These are phyloP conservation scores for Potorous gilbertii DNA, from an alignment of 2,797 vertebrate genomes.

Conservation along the genomic window DNA sequence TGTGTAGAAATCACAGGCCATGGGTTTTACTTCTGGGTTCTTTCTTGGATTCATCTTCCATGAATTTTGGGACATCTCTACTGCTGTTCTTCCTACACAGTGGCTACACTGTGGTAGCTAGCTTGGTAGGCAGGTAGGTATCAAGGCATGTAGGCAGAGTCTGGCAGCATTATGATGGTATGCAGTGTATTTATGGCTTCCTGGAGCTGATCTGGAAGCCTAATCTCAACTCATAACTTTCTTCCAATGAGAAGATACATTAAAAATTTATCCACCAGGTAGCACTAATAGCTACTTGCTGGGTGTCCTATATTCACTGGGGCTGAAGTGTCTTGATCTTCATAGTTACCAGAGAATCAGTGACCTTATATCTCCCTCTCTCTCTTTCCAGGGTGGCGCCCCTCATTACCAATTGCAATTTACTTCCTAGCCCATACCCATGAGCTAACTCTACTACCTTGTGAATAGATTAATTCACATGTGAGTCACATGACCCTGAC, in stretches of 20 bases:
- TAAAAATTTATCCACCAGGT: neutral
- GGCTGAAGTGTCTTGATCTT: neutral
- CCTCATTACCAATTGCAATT: neutral
- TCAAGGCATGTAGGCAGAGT: neutral
- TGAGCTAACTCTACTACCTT: neutral
- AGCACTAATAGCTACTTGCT: neutral
- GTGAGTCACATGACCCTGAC: neutral
- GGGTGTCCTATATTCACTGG: neutral
- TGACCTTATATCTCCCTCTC: neutral
- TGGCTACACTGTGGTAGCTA: neutral
- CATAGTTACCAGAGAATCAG: neutral
- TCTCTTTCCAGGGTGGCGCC: neutral
- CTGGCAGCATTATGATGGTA: neutral
- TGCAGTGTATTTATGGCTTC: neutral
- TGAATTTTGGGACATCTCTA: neutral
- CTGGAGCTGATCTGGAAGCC: neutral
- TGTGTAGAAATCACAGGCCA: neutral
- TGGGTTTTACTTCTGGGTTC: neutral
- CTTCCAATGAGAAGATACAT: neutral
- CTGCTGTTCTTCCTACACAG: neutral
- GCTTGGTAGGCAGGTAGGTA: neutral
- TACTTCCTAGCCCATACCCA: neutral
- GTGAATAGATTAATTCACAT: neutral
- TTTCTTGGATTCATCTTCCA: neutral
- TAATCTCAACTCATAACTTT: neutral